A percentile compares a stretch with the other conserved stretches of the same genome.
Evolutionary conservation across 1,140 invertebrate species (phyloP).

Genomic region (Brachionus calyciflorus): DNA sequence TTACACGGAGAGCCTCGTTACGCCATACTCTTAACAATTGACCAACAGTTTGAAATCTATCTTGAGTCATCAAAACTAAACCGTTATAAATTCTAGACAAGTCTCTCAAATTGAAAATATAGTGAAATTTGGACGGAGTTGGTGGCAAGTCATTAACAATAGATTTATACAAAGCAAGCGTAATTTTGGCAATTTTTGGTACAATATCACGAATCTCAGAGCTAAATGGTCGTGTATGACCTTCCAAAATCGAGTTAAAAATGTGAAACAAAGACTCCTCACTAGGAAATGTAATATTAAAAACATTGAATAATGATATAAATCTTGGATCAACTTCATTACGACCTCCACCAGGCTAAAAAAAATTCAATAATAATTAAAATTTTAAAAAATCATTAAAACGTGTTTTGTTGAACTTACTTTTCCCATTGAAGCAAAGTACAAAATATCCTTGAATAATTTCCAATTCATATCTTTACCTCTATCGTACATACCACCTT

Average conservation of each 20-base stretch:
- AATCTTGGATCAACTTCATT: slow-evolving; percentile 85
- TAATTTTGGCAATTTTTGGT: slow-evolving; percentile 71
- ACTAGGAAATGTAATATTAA: slow-evolving; percentile 77
- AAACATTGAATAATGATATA: slow-evolving; percentile 79
- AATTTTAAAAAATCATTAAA: neutral
- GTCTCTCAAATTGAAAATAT: slow-evolving; percentile 87
- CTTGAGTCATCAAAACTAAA: slow-evolving; percentile 71
- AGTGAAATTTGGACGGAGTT: slow-evolving; percentile 86
- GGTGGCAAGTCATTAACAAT: slow-evolving; percentile 76
- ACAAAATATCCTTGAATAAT: slow-evolving; percentile 73
- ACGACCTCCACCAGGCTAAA: slow-evolving; percentile 71
- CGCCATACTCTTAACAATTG: slow-evolving; percentile 79
- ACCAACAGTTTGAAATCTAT: slow-evolving; percentile 67
- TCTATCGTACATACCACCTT: slow-evolving; percentile 78
- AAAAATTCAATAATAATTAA: neutral
- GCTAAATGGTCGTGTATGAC: slow-evolving; percentile 71
- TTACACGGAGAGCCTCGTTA: slow-evolving; percentile 79
- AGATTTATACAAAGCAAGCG: slow-evolving; percentile 74
- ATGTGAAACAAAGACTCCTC: slow-evolving; percentile 63
- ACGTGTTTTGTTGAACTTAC: neutral
- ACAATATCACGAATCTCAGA: slow-evolving; percentile 68
- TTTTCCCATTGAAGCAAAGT: slow-evolving; percentile 65
- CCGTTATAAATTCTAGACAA: slow-evolving; percentile 77
- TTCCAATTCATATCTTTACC: slow-evolving; percentile 87
- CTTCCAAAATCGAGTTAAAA: slow-evolving; percentile 72